These are phyloP conservation scores for Spea bombifrons DNA, from an alignment of 2,113 vertebrate genomes.

Conservation along the genomic window DNA sequence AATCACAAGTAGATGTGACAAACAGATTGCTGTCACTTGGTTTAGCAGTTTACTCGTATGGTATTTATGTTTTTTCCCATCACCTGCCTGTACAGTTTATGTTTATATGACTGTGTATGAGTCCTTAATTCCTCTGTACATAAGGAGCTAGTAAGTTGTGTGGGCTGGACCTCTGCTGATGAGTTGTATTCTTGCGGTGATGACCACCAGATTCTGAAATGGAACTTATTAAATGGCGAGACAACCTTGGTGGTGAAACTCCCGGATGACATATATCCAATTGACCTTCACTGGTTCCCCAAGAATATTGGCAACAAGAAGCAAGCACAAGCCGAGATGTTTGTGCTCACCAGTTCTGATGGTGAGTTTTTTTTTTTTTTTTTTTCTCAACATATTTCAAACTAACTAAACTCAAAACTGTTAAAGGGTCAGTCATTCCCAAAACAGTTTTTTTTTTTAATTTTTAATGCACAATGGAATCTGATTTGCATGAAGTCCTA, in stretches of 20 bases:
- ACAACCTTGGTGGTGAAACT: constrained; percentile 77
- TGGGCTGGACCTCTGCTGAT: constrained; percentile 91
- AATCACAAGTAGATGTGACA: too few species aligned
- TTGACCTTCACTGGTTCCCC: constrained; percentile 92
- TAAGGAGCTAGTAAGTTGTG: constrained; percentile 90
- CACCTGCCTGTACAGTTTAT: too few species aligned
- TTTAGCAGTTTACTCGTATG: too few species aligned
- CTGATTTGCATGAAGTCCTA: too few species aligned
- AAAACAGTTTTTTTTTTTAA: too few species aligned
- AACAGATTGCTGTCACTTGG: too few species aligned
- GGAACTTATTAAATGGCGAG: constrained; percentile 86
- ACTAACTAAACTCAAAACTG: too few species aligned
- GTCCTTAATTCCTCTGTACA: constrained; percentile 79
- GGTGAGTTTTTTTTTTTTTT: constrained; percentile 66
- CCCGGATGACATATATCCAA: constrained; percentile 83
- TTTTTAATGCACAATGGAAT: too few species aligned
- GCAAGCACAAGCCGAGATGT: constrained; percentile 81
- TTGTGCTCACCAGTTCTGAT: constrained; percentile 91
- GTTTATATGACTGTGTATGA: neutral
- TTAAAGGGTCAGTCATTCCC: too few species aligned
- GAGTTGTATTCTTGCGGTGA: constrained; percentile 93
- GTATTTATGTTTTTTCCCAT: too few species aligned
- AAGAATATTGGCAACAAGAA: constrained; percentile 82
- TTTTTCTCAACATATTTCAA: neutral
- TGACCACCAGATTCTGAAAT: constrained; percentile 88